These are phyloP conservation scores for Drosophila bipectinata DNA, from an alignment of 1,140 invertebrate species.

Conservation along the genomic window DNA sequence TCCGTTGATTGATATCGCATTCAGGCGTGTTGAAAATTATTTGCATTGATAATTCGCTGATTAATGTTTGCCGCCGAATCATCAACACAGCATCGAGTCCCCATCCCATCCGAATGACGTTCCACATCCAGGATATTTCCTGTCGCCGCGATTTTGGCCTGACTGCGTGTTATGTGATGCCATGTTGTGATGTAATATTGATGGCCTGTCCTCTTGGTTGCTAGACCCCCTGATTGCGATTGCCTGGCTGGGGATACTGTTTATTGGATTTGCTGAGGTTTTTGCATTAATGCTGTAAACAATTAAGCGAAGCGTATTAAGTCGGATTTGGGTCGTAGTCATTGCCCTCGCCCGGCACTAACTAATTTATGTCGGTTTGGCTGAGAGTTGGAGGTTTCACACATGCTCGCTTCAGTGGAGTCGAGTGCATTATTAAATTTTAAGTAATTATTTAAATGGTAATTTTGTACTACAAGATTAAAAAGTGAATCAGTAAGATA, in stretches of 20 bases:
- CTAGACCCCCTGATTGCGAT: conserved; percentile 27
- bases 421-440: conserved; percentile 23
- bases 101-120: background rate
- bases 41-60: conserved; percentile 82
- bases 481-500: no score
- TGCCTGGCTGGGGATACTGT: conserved; percentile 38
- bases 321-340: conserved; percentile 65
- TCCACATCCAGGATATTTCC: conserved; percentile 22
- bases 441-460: conserved; percentile 5
- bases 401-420: conserved; percentile 1
- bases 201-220: conserved; percentile 46
- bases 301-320: conserved; percentile 80
- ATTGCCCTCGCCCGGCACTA: conserved; percentile 40
- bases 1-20: conserved; percentile 81
- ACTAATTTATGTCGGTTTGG: conserved; percentile 64
- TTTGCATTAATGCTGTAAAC: conserved; percentile 81
- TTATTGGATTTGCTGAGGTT: conserved; percentile 77
- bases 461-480: background rate
- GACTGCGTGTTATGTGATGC: conserved; percentile 50
- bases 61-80: conserved; percentile 75
- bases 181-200: conserved; percentile 69
- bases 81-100: conserved; percentile 16
- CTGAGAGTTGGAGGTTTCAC: background rate
- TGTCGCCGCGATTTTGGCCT: conserved; percentile 70
- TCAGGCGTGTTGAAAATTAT: conserved; percentile 82